phyloP scores from a whole-genome alignment of 2,888 invertebrate species.

The Drosophila acutilabella region DNA sequence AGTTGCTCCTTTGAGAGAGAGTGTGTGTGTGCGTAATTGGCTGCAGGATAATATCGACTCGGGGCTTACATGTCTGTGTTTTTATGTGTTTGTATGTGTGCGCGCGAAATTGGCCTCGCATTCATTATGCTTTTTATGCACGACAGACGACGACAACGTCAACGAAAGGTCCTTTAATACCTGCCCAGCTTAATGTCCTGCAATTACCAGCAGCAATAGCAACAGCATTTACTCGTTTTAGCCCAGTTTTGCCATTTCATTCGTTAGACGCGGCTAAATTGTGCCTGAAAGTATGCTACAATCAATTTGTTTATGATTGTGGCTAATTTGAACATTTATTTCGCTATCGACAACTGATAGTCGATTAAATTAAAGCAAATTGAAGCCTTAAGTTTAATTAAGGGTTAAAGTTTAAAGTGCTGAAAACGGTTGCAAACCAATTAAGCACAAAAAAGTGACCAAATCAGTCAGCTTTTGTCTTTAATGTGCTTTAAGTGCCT shows the following conservation, averaged over 20 bases:
- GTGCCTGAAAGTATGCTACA: slow-evolving; percentile 9
- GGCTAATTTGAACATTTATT: slow-evolving; percentile 26
- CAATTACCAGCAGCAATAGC: slow-evolving; percentile 36
- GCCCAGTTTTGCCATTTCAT: slow-evolving; percentile 9
- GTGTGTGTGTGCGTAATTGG: slow-evolving; percentile 55
- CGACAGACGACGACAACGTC: slow-evolving; percentile 16
- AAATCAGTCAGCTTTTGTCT: too few relatives aligned
- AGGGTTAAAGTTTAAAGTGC: too few relatives aligned
- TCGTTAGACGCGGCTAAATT: slow-evolving; percentile 5
- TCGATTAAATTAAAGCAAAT: background rate
- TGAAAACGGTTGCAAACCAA: too few relatives aligned
- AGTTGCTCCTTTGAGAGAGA: background rate
- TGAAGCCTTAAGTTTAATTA: too few relatives aligned
- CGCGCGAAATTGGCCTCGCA: slow-evolving; percentile 26
- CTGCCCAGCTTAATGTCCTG: slow-evolving; percentile 40
- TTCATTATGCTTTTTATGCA: slow-evolving; percentile 59
- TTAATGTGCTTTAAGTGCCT: too few relatives aligned
- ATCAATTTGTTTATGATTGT: slow-evolving; percentile 39
- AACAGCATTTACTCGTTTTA: slow-evolving; percentile 18
- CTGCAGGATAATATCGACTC: slow-evolving; percentile 55
- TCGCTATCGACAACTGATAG: background rate
- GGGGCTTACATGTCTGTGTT: slow-evolving; percentile 22
- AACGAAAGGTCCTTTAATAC: slow-evolving; percentile 39
- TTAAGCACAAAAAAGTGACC: too few relatives aligned
- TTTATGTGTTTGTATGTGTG: slow-evolving; percentile 16